phyloP scores from a whole-genome alignment of 2,888 invertebrate species.

The Ganaspis brasiliensis region DNA sequence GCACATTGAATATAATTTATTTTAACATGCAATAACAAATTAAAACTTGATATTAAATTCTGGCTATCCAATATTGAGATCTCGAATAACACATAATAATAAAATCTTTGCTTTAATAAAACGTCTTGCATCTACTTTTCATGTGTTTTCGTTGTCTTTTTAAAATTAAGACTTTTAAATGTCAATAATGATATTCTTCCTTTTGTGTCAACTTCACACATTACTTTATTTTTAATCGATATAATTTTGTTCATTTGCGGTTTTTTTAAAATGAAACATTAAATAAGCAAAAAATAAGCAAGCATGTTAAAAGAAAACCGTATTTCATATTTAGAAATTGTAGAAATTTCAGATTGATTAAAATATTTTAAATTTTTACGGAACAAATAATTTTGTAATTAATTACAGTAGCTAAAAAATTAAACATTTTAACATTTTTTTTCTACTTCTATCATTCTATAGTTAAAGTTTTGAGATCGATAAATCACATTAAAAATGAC shows the following conservation, averaged over 20 bases:
- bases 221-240: not conserved
- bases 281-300: not conserved
- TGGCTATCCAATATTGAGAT: not conserved
- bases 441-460: too few species aligned
- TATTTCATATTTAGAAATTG: too few species aligned
- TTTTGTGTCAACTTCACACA: slow-evolving; percentile 5
- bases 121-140: not conserved
- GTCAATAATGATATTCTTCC: not conserved
- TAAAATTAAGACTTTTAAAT: not conserved
- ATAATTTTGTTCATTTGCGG: not conserved
- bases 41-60: too few species aligned
- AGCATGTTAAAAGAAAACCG: not conserved
- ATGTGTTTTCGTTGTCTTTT: not conserved
- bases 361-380: not conserved
- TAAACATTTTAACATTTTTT: not conserved
- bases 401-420: not conserved
- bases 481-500: too few species aligned
- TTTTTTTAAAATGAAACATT: not conserved
- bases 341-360: too few species aligned
- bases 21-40: too few species aligned
- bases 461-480: too few species aligned
- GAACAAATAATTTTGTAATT: not conserved
- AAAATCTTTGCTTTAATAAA: not conserved
- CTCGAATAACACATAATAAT: not conserved
- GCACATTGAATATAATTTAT: too few species aligned